A percentile compares a stretch with the other conserved stretches of the same genome.
These are phyloP conservation scores for Brenthis hecate DNA, from an alignment of 2,888 invertebrate genomes.

Conservation along the genomic window DNA sequence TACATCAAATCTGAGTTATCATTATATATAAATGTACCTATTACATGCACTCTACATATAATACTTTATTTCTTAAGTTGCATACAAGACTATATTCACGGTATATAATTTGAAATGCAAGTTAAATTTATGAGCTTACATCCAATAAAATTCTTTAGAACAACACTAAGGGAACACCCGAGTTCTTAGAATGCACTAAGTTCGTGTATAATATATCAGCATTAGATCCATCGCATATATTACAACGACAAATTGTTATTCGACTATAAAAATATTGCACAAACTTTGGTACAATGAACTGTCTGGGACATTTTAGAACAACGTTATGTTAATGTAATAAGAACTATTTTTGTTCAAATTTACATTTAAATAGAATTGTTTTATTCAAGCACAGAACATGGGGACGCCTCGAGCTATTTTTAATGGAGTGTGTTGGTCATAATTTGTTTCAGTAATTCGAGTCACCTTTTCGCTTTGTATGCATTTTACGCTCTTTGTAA, in stretches of 20 bases:
- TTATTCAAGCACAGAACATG: conserved; percentile 13
- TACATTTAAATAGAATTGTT: conserved; percentile 15
- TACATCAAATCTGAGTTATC: no score
- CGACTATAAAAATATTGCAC: conserved; percentile 24
- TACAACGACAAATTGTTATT: conserved; percentile 27
- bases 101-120: not conserved
- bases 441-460: conserved; percentile 32
- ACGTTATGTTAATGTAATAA: conserved; percentile 10
- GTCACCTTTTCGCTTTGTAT: conserved; percentile 28
- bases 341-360: conserved; percentile 17
- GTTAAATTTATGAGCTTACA: conserved; percentile 11
- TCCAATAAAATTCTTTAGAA: conserved; percentile 17
- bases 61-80: no score
- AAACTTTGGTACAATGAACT: conserved; percentile 12
- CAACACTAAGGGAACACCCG: conserved; percentile 7
- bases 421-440: conserved; percentile 29
- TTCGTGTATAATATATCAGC: conserved; percentile 23
- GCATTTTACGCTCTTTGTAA: conserved; percentile 23
- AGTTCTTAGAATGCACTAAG: conserved; percentile 14
- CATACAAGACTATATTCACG: not conserved
- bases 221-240: conserved; percentile 20
- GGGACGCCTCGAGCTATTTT: conserved; percentile 25
- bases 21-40: no score
- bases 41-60: no score
- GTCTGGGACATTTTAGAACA: conserved; percentile 4